These are phyloP conservation scores for Chrysotoxum bicinctum DNA, from an alignment of 2,888 invertebrate species.

Conservation along the genomic window DNA sequence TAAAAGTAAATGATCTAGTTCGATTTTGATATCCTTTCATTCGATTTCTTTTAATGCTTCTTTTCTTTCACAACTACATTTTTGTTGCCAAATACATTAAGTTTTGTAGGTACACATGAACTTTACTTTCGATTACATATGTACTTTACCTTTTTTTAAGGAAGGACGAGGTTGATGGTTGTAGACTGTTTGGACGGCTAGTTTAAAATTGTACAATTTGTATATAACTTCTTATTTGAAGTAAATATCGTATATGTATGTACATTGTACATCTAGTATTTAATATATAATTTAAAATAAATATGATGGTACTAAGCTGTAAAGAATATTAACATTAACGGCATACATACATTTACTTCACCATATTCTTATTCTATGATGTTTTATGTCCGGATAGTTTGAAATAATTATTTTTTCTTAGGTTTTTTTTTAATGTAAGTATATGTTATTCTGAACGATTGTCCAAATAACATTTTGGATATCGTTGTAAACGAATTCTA, in stretches of 20 bases:
- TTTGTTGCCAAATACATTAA: background rate
- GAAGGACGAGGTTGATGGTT: conserved; percentile 18
- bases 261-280: background rate
- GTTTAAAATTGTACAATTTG: conserved; percentile 25
- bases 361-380: background rate
- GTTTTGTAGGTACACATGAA: background rate
- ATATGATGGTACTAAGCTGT: background rate
- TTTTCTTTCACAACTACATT: conserved; percentile 33
- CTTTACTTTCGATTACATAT: no score
- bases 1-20: conserved; percentile 69
- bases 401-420: conserved; percentile 13
- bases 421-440: background rate
- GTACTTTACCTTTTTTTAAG: background rate
- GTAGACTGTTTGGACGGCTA: conserved; percentile 25
- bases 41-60: conserved; percentile 29
- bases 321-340: conserved; percentile 28
- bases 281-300: background rate
- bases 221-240: no score
- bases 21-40: conserved; percentile 63
- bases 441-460: background rate
- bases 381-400: conserved; percentile 45
- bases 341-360: conserved; percentile 27
- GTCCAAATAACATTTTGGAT: conserved; percentile 25
- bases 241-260: no score
- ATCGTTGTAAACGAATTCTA: conserved; percentile 45